Conservation (phyloP, 2,888 invertebrate genomes). For the Leptura quadrifasciata region DNA sequence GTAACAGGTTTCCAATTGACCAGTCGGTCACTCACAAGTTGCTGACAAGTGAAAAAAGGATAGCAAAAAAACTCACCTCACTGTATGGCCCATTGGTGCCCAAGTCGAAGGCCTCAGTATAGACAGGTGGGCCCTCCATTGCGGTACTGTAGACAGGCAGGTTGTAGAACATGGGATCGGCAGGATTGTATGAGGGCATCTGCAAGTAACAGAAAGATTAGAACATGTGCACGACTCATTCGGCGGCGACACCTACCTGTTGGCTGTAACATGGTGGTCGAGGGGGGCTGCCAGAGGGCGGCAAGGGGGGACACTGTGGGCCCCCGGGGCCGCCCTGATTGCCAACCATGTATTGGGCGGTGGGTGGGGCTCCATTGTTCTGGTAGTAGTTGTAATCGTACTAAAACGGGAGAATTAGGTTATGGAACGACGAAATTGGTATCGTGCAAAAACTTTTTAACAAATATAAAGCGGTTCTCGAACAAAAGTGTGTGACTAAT, state of each 20-base stretch:
- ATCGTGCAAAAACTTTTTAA: background rate
- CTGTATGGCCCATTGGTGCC: conserved; percentile 63
- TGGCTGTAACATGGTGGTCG: conserved; percentile 60
- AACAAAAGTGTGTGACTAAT: background rate
- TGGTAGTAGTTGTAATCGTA: conserved; percentile 70
- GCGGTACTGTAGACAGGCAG: conserved; percentile 67
- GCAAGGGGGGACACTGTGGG: conserved; percentile 53
- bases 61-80: conserved; percentile 65
- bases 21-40: background rate
- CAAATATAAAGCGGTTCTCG: conserved; percentile 2
- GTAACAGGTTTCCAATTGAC: too few species aligned
- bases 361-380: conserved; percentile 66
- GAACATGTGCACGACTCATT: background rate
- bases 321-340: conserved; percentile 57
- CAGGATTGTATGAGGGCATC: conserved; percentile 54
- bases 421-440: background rate
- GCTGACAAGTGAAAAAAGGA: background rate
- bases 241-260: conserved; percentile 48
- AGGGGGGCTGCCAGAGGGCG: conserved; percentile 49
- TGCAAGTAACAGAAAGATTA: conserved; percentile 29
- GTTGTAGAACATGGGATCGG: conserved; percentile 65
- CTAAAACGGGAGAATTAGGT: conserved; percentile 58
- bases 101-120: conserved; percentile 66
- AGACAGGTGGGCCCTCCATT: conserved; percentile 63
- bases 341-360: conserved; percentile 55